Conservation (phyloP, 2,797 vertebrate species). For the Ptychadena robeensis region DNA sequence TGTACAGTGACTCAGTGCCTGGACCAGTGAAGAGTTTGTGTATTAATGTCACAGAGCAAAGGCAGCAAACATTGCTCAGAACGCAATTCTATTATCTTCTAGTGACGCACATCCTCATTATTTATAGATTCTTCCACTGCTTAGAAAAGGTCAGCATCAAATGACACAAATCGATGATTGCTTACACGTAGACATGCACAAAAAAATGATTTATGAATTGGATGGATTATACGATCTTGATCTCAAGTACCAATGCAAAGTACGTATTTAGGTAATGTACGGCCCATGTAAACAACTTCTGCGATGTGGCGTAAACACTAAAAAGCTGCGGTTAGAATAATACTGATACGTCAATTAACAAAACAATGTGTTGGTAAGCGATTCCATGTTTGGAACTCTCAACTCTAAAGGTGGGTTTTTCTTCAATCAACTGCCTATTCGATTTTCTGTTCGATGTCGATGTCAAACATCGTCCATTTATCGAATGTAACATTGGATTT, state of each 20-base stretch:
- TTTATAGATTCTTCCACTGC: conserved; percentile 53
- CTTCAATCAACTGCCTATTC: too few relatives aligned
- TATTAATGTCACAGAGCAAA: conserved; percentile 47
- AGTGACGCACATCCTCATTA: conserved; percentile 50
- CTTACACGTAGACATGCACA: background rate
- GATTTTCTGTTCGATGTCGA: too few relatives aligned
- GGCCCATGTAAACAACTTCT: background rate
- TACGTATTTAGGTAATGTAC: background rate
- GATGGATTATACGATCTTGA: background rate
- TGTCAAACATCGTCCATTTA: too few relatives aligned
- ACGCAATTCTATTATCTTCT: conserved; percentile 56
- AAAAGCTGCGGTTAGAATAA: background rate
- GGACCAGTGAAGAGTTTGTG: conserved; percentile 23
- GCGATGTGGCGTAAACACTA: background rate
- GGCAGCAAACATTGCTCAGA: conserved; percentile 31
- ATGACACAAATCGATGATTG: conserved; percentile 7
- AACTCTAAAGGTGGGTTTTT: too few relatives aligned
- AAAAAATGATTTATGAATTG: conserved; percentile 7
- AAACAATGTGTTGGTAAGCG: too few relatives aligned
- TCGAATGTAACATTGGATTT: too few relatives aligned
- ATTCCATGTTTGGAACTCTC: too few relatives aligned
- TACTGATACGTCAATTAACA: too few relatives aligned
- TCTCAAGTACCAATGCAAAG: background rate
- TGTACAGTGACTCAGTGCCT: conserved; percentile 28
- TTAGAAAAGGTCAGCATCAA: conserved; percentile 35